These are phyloP conservation scores for Mola mola DNA, from an alignment of 2,113 vertebrate species.

Conservation along the genomic window DNA sequence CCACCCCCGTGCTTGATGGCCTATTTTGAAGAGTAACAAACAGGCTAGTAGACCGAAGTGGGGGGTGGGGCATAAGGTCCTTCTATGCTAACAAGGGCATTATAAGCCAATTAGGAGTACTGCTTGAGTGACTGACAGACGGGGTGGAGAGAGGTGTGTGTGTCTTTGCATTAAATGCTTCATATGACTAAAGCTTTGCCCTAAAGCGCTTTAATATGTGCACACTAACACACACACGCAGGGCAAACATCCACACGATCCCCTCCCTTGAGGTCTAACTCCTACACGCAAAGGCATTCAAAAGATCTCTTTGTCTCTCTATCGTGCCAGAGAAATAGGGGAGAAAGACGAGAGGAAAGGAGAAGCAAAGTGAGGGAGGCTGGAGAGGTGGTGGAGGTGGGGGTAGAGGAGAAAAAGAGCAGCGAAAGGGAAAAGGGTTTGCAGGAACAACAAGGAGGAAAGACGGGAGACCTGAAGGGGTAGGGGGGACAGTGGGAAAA, in stretches of 20 bases:
- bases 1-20: conserved; percentile 65
- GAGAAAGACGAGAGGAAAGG: conserved; percentile 36
- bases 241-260: conserved; percentile 68
- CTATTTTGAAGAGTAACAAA: conserved; percentile 72
- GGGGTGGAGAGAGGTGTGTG: conserved; percentile 55
- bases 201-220: conserved; percentile 65
- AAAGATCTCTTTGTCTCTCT: conserved; percentile 79
- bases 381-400: conserved; percentile 8
- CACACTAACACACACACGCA: conserved; percentile 43
- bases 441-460: conserved; percentile 53
- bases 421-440: conserved; percentile 50
- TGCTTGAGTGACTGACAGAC: conserved; percentile 74
- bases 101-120: conserved; percentile 78
- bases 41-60: conserved; percentile 63
- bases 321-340: conserved; percentile 66
- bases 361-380: conserved; percentile 20
- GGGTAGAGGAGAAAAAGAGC: conserved; percentile 53
- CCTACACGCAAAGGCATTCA: conserved; percentile 80
- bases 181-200: conserved; percentile 55
- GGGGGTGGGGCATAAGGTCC: conserved; percentile 68
- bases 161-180: conserved; percentile 57
- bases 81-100: conserved; percentile 75
- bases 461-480: conserved; percentile 47
- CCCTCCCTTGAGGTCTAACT: conserved; percentile 75
- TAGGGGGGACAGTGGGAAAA: conserved; percentile 49